Conservation (phyloP, 2,888 invertebrate genomes). For the Steromphala cineraria region DNA sequence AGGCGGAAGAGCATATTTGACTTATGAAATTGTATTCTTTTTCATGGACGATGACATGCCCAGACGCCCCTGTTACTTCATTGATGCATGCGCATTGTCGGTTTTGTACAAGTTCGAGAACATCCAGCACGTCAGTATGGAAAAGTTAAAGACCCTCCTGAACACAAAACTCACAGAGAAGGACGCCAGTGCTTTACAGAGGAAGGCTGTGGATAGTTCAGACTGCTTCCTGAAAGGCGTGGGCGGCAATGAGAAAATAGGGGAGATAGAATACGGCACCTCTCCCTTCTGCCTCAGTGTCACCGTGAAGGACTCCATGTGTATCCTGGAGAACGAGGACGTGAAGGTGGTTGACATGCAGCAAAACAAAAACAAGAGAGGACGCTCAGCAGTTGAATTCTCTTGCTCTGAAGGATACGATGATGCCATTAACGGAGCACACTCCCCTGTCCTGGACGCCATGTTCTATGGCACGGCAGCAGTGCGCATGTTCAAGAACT, state of each 20-base stretch:
- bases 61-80: conserved; percentile 44
- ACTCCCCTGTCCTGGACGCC: conserved; percentile 48
- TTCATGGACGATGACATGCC: conserved; percentile 3
- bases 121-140: not conserved
- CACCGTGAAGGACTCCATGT: not conserved
- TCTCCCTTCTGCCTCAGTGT: conserved; percentile 31
- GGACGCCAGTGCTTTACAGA: too few relatives aligned
- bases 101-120: not conserved
- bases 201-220: too few relatives aligned
- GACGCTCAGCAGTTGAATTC: conserved; percentile 33
- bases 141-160: too few relatives aligned
- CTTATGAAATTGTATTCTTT: conserved; percentile 21
- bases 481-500: conserved; percentile 50
- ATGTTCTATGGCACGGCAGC: conserved; percentile 45
- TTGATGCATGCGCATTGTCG: conserved; percentile 40
- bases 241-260: conserved; percentile 39
- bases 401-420: conserved; percentile 39
- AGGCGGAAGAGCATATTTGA: not conserved
- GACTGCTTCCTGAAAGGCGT: conserved; percentile 17
- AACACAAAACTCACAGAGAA: too few relatives aligned
- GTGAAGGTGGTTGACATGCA: conserved; percentile 34
- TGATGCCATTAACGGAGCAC: conserved; percentile 47
- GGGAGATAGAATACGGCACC: conserved; percentile 31
- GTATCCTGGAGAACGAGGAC: conserved; percentile 25
- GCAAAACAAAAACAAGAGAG: conserved; percentile 13